Evolutionary conservation across 2,113 vertebrate genomes (phyloP).

Genomic region (Limanda limanda): DNA sequence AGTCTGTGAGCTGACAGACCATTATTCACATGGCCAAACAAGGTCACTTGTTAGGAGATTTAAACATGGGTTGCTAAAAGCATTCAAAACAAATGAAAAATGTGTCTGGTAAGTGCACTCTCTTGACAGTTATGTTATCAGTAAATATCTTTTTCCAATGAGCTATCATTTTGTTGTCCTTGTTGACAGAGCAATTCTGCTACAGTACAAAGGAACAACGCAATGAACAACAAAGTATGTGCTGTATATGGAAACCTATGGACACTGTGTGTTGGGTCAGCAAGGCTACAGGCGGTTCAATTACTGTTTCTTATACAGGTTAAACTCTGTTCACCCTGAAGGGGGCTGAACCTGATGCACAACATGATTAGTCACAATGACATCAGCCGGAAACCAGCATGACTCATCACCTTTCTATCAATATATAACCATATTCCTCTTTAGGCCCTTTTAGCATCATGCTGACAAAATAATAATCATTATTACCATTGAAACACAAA

Average conservation of each 20-base stretch:
- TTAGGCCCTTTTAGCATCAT: no score
- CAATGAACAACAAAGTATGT: background rate
- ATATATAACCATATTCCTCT: no score
- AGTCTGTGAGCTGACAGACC: background rate
- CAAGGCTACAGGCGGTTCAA: background rate
- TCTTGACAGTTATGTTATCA: background rate
- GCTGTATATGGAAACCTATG: background rate
- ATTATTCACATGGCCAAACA: conserved; percentile 9
- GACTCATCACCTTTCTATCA: no score
- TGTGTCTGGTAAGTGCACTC: background rate
- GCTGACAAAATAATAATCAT: no score
- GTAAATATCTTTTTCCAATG: background rate
- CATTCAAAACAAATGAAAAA: conserved; percentile 1
- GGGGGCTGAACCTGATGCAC: no score
- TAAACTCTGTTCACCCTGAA: no score
- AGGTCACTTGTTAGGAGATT: background rate
- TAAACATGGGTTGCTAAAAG: background rate
- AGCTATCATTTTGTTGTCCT: background rate
- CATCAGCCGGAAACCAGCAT: no score
- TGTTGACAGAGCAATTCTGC: no score
- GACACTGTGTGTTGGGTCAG: background rate
- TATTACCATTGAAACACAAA: no score
- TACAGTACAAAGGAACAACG: no score
- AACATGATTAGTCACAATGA: no score
- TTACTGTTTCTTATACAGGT: background rate